These are phyloP conservation scores for Nothocercus nigrocapillus DNA, from an alignment of 2,113 vertebrate species.

Conservation along the genomic window DNA sequence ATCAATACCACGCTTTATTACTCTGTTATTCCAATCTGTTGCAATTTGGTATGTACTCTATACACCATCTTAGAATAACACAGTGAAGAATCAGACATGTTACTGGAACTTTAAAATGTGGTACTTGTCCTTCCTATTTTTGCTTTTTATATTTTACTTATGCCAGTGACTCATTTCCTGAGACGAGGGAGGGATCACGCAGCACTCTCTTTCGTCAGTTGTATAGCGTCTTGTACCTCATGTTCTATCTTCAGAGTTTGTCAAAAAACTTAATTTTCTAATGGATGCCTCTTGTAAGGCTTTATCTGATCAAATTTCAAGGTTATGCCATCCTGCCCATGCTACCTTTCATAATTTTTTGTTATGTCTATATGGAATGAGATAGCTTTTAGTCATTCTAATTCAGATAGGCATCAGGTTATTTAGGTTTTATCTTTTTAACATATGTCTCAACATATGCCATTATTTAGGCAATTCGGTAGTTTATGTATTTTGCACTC, in stretches of 20 bases:
- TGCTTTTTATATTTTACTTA: background rate
- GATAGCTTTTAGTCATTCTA: background rate
- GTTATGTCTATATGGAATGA: background rate
- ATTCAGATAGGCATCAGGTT: constrained; percentile 1
- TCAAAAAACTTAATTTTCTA: background rate
- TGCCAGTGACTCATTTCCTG: background rate
- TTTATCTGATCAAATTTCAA: background rate
- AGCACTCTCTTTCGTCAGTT: background rate
- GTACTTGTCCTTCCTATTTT: background rate
- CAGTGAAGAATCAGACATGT: background rate
- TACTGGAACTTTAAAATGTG: background rate
- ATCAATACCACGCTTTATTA: background rate
- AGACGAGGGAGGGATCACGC: background rate
- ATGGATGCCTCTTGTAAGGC: background rate
- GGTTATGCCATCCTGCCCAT: background rate
- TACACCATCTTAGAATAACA: background rate
- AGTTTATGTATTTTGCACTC: background rate
- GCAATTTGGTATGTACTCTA: background rate
- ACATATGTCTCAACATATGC: background rate
- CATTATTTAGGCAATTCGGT: constrained; percentile 17
- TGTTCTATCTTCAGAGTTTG: background rate
- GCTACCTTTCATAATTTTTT: background rate
- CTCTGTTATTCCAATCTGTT: background rate
- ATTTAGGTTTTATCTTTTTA: constrained; percentile 44
- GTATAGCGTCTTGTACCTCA: background rate